Conservation (phyloP, 2,797 vertebrate species). For the Kryptolebias ocellatus region DNA sequence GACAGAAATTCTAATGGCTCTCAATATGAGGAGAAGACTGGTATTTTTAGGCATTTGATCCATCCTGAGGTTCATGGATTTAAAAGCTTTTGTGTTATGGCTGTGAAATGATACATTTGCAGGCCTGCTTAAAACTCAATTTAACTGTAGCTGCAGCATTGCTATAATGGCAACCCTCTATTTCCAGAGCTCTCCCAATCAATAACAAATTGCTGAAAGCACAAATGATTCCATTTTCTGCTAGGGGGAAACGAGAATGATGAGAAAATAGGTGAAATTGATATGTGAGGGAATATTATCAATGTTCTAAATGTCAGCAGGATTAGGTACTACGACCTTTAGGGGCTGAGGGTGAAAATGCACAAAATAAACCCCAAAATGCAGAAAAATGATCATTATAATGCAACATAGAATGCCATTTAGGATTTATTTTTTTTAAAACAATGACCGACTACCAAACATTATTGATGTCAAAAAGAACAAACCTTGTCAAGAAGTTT, state of each 20-base stretch:
- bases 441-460: constrained; percentile 33
- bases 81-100: constrained; percentile 83
- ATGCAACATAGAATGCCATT: constrained; percentile 57
- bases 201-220: constrained; percentile 89
- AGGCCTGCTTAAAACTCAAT: constrained; percentile 88
- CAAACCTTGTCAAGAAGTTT: constrained; percentile 1
- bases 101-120: constrained; percentile 87
- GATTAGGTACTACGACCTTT: constrained; percentile 81
- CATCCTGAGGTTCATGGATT: constrained; percentile 80
- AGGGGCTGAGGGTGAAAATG: constrained; percentile 60
- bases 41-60: constrained; percentile 84
- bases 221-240: constrained; percentile 89
- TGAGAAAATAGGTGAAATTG: constrained; percentile 89
- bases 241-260: constrained; percentile 84
- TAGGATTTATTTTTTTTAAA: constrained; percentile 19
- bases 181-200: constrained; percentile 86
- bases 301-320: constrained; percentile 85
- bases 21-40: constrained; percentile 77
- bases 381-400: constrained; percentile 70
- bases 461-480: constrained; percentile 17
- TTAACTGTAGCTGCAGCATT: constrained; percentile 84
- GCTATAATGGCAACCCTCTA: constrained; percentile 86
- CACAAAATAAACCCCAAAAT: constrained; percentile 73
- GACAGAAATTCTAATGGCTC: constrained; percentile 74
- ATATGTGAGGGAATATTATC: constrained; percentile 88